Evolutionary conservation across 2,888 invertebrate genomes (phyloP).

Genomic region (Lithophane leautieri): DNA sequence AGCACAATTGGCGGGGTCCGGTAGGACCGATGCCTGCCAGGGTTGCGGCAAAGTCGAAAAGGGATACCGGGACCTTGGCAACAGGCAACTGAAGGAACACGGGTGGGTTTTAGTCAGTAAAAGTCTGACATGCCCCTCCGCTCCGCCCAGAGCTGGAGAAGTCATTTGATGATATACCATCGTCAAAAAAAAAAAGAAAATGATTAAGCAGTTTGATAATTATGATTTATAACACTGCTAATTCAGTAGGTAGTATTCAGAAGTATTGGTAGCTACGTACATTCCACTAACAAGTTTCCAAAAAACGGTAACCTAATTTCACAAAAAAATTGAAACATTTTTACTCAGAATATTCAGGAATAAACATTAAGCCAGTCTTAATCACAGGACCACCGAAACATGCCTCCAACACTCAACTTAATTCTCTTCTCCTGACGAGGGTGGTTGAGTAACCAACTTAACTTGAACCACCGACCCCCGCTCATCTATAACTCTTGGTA

Average conservation of each 20-base stretch:
- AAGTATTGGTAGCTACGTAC: neutral
- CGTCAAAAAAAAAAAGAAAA: too few relatives aligned
- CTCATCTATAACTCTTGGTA: neutral
- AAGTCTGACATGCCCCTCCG: too few relatives aligned
- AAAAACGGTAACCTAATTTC: neutral
- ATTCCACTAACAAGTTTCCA: neutral
- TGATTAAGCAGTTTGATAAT: neutral
- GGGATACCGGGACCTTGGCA: too few relatives aligned
- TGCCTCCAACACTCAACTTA: conserved; percentile 61
- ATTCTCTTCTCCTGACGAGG: conserved; percentile 63
- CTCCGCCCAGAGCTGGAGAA: too few relatives aligned
- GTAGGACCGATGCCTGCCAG: too few relatives aligned
- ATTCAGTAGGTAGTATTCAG: neutral
- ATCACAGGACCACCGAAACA: conserved; percentile 54
- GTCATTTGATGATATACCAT: too few relatives aligned
- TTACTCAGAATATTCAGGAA: conserved; percentile 30
- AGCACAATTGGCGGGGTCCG: too few relatives aligned
- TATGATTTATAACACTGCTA: neutral
- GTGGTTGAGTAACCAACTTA: conserved; percentile 46
- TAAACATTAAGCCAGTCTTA: conserved; percentile 46
- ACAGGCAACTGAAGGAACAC: too few relatives aligned
- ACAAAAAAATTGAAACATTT: conserved; percentile 17
- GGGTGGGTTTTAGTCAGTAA: too few relatives aligned
- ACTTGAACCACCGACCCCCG: conserved; percentile 21
- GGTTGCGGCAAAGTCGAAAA: too few relatives aligned